A percentile compares a stretch with the other conserved stretches of the same genome.
Evolutionary conservation across 2,113 vertebrate genomes (phyloP).

Genomic region (Morone chrysops): DNA sequence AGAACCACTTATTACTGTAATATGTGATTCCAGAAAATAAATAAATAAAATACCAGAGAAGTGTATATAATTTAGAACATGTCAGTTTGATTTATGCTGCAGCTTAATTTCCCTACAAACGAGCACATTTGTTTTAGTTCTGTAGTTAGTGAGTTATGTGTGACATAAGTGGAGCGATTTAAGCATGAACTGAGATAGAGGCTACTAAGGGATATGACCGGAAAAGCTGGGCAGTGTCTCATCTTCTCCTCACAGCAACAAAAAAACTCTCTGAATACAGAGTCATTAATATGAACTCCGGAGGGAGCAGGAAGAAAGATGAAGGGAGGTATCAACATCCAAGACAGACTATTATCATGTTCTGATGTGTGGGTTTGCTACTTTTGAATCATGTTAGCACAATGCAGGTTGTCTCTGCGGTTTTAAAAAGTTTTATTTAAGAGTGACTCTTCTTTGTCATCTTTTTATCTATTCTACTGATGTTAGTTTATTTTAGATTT

Average conservation of each 20-base stretch:
- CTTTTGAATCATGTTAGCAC: conserved; percentile 13
- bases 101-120: neutral
- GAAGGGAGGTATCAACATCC: conserved; percentile 25
- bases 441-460: neutral
- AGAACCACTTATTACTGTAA: neutral
- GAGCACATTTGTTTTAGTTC: neutral
- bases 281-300: conserved; percentile 6
- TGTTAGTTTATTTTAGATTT: neutral
- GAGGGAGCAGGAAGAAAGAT: neutral
- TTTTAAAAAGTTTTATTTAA: conserved; percentile 1
- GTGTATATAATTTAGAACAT: neutral
- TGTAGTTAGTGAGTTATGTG: neutral
- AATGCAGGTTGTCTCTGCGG: conserved; percentile 9
- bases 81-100: neutral
- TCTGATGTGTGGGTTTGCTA: neutral
- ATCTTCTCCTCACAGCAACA: conserved; percentile 3
- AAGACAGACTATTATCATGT: conserved; percentile 1
- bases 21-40: neutral
- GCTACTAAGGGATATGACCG: conserved; percentile 3
- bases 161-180: conserved; percentile 20
- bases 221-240: neutral
- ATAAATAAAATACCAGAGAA: neutral
- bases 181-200: neutral
- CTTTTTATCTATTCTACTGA: neutral
- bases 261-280: neutral